These are phyloP conservation scores for Drosophila quinaria DNA, from an alignment of 2,888 invertebrate species.

Conservation along the genomic window DNA sequence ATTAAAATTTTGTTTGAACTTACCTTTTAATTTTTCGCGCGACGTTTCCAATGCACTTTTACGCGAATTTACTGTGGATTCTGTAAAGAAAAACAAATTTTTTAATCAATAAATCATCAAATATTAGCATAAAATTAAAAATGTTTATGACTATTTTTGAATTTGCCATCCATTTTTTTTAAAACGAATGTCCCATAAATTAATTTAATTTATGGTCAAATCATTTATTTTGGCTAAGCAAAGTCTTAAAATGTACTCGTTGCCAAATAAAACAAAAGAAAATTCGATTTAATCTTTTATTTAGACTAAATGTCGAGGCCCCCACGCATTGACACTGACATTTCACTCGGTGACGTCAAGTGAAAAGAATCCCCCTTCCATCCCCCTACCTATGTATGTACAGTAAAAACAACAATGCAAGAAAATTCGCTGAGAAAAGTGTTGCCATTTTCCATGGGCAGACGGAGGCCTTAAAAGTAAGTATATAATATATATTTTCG, in stretches of 20 bases:
- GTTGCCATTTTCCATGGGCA: conserved; percentile 61
- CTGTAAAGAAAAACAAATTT: conserved; percentile 55
- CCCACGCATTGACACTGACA: conserved; percentile 81
- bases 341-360: conserved; percentile 70
- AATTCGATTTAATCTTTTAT: conserved; percentile 43
- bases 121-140: not conserved
- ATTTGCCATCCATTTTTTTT: not conserved
- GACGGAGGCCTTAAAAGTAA: conserved; percentile 46
- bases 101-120: conserved; percentile 9
- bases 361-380: conserved; percentile 30
- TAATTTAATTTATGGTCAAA: conserved; percentile 5
- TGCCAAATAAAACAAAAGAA: conserved; percentile 29
- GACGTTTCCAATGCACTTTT: conserved; percentile 77
- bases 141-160: conserved; percentile 1
- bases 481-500: conserved; percentile 15
- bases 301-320: conserved; percentile 52
- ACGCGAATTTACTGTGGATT: conserved; percentile 80
- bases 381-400: conserved; percentile 20
- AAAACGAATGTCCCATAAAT: not conserved
- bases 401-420: conserved; percentile 17
- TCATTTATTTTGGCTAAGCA: conserved; percentile 8
- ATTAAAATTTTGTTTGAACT: conserved; percentile 11
- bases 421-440: conserved; percentile 26
- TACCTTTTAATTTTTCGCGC: conserved; percentile 79
- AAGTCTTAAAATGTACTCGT: conserved; percentile 6